Conservation (phyloP, 2,888 invertebrate genomes). For the Protodeltote pygarga region DNA sequence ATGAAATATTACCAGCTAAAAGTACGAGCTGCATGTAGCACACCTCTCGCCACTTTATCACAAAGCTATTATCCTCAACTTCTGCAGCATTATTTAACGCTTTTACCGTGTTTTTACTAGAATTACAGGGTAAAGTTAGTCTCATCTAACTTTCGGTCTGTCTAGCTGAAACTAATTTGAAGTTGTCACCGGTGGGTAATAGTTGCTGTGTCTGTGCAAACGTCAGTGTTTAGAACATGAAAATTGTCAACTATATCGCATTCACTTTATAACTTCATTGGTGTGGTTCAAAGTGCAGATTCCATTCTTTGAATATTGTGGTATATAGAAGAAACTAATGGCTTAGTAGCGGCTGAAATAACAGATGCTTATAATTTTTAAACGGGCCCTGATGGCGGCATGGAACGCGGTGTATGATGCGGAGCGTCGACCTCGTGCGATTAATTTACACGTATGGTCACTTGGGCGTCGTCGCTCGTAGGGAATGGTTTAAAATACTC, state of each 20-base stretch:
- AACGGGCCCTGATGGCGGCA: no score
- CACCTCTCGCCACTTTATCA: neutral
- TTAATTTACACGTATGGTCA: no score
- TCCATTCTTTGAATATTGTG: neutral
- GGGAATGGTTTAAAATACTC: no score
- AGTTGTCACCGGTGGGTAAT: constrained; percentile 43
- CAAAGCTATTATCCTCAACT: neutral
- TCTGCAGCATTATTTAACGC: neutral
- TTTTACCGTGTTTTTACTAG: constrained; percentile 23
- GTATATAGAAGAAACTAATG: neutral
- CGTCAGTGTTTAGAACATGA: constrained; percentile 35
- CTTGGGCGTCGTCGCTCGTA: no score
- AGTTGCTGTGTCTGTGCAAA: constrained; percentile 33
- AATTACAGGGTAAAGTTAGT: constrained; percentile 29
- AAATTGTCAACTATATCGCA: constrained; percentile 25
- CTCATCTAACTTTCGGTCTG: constrained; percentile 46
- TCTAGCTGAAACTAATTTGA: constrained; percentile 50
- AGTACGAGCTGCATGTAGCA: no score
- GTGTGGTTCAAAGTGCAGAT: neutral
- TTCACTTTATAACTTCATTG: constrained; percentile 25
- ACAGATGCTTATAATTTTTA: no score
- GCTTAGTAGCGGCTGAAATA: no score
- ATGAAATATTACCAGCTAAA: no score
- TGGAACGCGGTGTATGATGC: no score
- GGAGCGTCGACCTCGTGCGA: no score